Percentiles rank a stretch among this genome's conserved stretches.
phyloP scores from a whole-genome alignment of 1,140 invertebrate genomes.

The Eriosoma lanigerum region DNA sequence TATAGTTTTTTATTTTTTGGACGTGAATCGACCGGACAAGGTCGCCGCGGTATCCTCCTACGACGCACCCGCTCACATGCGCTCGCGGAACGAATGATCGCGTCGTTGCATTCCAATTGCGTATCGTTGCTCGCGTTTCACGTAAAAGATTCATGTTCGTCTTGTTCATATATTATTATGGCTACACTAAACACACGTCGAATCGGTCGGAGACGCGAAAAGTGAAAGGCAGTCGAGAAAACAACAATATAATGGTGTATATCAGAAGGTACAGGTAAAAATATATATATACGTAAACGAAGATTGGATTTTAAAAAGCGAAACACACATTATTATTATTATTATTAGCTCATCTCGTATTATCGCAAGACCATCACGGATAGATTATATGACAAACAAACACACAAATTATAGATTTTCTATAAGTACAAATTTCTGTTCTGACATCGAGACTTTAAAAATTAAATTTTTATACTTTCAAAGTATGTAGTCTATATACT shows the following conservation, averaged over 20 bases:
- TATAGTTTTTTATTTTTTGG: not conserved
- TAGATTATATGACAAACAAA: too few relatives aligned
- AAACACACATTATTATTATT: not conserved
- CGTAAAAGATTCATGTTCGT: not conserved
- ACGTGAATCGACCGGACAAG: not conserved
- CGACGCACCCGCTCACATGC: not conserved
- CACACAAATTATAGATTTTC: too few relatives aligned
- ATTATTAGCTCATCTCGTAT: not conserved
- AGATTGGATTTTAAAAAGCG: conserved; percentile 43
- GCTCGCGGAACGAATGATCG: conserved; percentile 7
- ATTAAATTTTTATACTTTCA: too few relatives aligned
- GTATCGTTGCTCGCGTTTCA: conserved; percentile 4
- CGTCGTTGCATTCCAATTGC: too few relatives aligned
- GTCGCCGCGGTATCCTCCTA: not conserved
- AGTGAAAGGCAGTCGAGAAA: conserved; percentile 39
- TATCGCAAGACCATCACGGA: not conserved
- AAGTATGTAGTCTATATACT: too few relatives aligned
- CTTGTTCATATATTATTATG: not conserved
- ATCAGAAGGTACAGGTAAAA: too few relatives aligned
- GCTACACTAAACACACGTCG: not conserved
- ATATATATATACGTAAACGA: conserved; percentile 21
- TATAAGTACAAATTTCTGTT: too few relatives aligned
- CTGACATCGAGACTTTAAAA: too few relatives aligned
- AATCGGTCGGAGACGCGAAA: not conserved
- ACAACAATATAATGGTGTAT: not conserved